Evolutionary conservation across 2,888 invertebrate genomes (phyloP), one percentile per base, ranked within the genome.

Genomic region (Gari tellinella): DNA sequence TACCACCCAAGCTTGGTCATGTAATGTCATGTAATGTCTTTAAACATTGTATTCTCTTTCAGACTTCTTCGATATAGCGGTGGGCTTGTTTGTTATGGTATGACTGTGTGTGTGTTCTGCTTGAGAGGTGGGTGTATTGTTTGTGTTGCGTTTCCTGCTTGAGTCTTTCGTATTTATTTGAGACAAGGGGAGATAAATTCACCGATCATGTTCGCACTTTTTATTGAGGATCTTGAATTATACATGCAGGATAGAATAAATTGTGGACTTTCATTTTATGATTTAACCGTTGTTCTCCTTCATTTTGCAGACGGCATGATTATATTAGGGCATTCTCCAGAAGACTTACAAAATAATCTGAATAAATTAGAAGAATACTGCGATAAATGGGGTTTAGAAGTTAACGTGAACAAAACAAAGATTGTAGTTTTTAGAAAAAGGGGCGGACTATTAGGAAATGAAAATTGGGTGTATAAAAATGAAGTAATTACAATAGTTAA

Each of bases 271-370:
- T 19, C 49, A 23, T 8, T 37, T 2, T 17, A 61, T 61, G 61
- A 61, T 23, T 31, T 61, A 12, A 51, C 31, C 10, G 12, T 64
- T 12, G 21, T 56, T 19, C 25, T 56, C 25, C 14, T 64, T 40
- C 23, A 46, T 17, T 64, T 48, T 56, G 56, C 64, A 15, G 64
- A 56, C 14, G 64, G 46, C 17, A 56, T 64, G 56, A 48, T 64
- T n/a, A n/a, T 56, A 15, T 8, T 64, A 12, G 55, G 40, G 3
- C 38, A 64, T 12, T 23, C 15, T 37, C 0, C 4, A 10, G 38
- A 37, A 1, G 60, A 60, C n/a, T 37, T 66, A 19, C 66, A 52
- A 10, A 4, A 41, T 25, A 46, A 31, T 45, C 15, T 66, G 10
- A 49, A 66, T 21, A 12, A 15, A 0, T 41, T 66, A 19, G 8